Evolutionary conservation across 2,797 vertebrate genomes (phyloP).

Genomic region (Mormyrops attenuatus): DNA sequence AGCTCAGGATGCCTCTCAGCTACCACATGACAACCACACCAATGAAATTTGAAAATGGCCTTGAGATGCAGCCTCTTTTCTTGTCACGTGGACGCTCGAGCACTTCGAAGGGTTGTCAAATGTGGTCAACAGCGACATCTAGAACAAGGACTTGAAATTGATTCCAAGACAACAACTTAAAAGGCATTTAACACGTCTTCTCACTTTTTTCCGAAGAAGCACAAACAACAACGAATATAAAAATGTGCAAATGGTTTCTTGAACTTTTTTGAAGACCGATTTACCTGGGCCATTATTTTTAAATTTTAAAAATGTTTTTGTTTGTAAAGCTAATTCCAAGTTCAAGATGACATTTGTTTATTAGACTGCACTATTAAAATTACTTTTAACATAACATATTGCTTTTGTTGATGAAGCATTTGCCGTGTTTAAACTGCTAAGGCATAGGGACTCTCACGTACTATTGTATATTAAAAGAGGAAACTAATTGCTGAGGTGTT

Average conservation of each 20-base stretch:
- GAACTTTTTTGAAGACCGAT: background rate
- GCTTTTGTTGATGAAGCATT: background rate
- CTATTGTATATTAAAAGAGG: background rate
- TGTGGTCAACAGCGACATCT: constrained; percentile 96
- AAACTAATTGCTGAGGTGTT: constrained; percentile 13
- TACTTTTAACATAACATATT: background rate
- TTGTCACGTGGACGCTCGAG: constrained; percentile 66
- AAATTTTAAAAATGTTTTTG: background rate
- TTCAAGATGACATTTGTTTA: constrained; percentile 26
- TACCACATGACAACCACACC: constrained; percentile 97
- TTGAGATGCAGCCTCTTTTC: constrained; percentile 88
- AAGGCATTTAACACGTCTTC: constrained; percentile 22
- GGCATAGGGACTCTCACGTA: background rate
- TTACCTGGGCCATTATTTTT: background rate
- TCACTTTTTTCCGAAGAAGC: constrained; percentile 10
- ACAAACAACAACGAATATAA: constrained; percentile 24
- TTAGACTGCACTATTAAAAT: background rate
- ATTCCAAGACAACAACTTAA: constrained; percentile 37
- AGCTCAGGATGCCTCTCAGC: constrained; percentile 93
- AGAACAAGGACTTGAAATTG: constrained; percentile 73
- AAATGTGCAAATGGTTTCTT: background rate
- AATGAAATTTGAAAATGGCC: constrained; percentile 99
- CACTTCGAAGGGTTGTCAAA: constrained; percentile 63
- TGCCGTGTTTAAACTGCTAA: background rate
- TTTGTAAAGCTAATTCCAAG: constrained; percentile 23